These are phyloP conservation scores for Tetranychus piercei DNA, from an alignment of 2,888 invertebrate genomes.

Conservation along the genomic window DNA sequence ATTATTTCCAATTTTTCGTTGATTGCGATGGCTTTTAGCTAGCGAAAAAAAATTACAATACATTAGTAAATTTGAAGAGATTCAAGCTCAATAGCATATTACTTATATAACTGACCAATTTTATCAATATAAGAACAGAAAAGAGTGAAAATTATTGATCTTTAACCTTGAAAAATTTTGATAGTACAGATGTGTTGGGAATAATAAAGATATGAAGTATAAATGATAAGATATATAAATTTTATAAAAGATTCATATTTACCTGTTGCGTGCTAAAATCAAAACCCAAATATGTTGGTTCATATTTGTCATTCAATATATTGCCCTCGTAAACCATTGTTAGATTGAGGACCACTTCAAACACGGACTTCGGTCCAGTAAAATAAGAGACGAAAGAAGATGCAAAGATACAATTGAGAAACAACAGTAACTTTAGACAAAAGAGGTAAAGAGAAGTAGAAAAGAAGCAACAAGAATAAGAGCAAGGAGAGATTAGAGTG, in stretches of 20 bases:
- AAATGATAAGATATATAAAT: slow-evolving; percentile 3
- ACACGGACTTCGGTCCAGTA: neutral
- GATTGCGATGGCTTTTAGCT: slow-evolving; percentile 77
- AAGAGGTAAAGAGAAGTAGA: neutral
- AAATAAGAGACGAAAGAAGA: too few species aligned
- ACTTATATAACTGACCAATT: too few species aligned
- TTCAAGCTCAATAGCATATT: neutral
- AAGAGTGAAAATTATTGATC: too few species aligned
- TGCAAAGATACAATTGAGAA: too few species aligned
- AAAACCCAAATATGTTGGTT: slow-evolving; percentile 24
- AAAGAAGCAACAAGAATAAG: neutral
- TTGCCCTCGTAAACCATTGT: neutral
- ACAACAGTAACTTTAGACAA: too few species aligned
- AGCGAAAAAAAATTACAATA: slow-evolving; percentile 20
- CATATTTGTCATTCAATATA: neutral
- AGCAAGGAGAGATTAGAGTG: neutral
- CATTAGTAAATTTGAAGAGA: neutral
- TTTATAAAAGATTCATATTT: neutral
- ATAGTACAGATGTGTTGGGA: too few species aligned
- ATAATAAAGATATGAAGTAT: neutral
- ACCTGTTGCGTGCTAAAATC: slow-evolving; percentile 29
- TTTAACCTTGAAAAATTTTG: too few species aligned
- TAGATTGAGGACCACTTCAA: neutral
- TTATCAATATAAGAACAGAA: too few species aligned
- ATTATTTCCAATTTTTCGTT: slow-evolving; percentile 51